phyloP scores from a whole-genome alignment of 1,140 invertebrate genomes.

The Homarus americanus region DNA sequence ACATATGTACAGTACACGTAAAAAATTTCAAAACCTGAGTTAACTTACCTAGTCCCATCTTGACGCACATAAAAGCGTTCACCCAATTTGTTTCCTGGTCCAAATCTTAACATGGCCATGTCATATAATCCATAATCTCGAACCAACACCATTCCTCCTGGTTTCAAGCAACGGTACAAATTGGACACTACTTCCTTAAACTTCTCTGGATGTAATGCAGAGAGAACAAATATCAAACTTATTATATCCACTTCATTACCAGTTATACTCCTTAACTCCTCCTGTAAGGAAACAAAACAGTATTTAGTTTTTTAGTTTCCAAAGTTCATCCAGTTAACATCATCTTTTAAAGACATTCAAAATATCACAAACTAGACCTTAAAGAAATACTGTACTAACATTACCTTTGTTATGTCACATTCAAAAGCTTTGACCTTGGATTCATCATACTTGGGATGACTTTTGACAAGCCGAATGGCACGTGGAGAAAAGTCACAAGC shows the following conservation, averaged over 20 bases:
- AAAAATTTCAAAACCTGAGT: slow-evolving; percentile 18
- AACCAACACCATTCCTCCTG: slow-evolving; percentile 92
- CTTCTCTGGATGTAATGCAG: slow-evolving; percentile 87
- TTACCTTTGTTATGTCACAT: slow-evolving; percentile 81
- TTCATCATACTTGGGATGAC: slow-evolving; percentile 83
- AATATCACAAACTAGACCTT: neutral
- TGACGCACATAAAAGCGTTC: slow-evolving; percentile 98
- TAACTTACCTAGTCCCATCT: slow-evolving; percentile 93
- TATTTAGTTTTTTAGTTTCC: neutral
- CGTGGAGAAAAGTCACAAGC: slow-evolving; percentile 96
- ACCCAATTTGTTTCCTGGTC: slow-evolving; percentile 92
- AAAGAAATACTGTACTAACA: slow-evolving; percentile 28
- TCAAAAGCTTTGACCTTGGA: slow-evolving; percentile 86
- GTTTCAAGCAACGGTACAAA: slow-evolving; percentile 85
- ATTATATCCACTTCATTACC: slow-evolving; percentile 83
- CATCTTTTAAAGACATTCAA: neutral
- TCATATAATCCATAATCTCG: slow-evolving; percentile 99
- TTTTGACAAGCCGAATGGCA: slow-evolving; percentile 92
- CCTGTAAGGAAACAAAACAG: slow-evolving; percentile 52
- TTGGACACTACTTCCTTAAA: slow-evolving; percentile 86
- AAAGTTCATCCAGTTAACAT: neutral
- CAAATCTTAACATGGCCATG: slow-evolving; percentile 96
- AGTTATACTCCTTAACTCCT: slow-evolving; percentile 76
- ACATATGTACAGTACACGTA: no score
- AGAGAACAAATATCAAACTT: slow-evolving; percentile 89